Evolutionary conservation across 23 tunicate genomes (phyloP), one percentile per base, ranked within the genome.

Genomic region (Styela plicata): DNA sequence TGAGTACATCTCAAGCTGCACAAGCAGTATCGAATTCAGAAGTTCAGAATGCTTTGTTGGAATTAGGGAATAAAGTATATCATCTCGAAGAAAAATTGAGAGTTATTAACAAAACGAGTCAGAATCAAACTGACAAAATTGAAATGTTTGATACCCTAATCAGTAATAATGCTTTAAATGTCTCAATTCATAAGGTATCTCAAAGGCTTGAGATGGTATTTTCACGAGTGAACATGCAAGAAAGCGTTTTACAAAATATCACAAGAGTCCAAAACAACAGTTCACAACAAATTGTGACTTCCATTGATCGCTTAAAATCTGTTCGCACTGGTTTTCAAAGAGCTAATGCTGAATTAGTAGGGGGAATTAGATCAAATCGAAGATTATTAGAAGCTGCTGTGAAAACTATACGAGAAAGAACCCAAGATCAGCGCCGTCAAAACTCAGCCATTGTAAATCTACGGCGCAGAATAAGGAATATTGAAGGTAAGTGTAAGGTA

Each of bases 291-390:
- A 13, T 44, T 7, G 57, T 5, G 13, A 44, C 7, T 44, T 7
- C 13, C 13, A 44, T 5, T 44, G 57, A 5, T 71, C 34, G 77
- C 3, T 71, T 71, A 34, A 17, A 27, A 16, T 13, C 36, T 20
- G 34, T 71, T 5, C 24, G 36, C 24, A 19, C 34, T 31, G 77
- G 36, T 34, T 71, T 71, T 71, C 24, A 71, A 3, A 27, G 77
- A 32, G 77, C 77, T 31, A 34, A 71, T 32, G 37, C 77, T 2
- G 77, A 71, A 32, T 36, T 71, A 21, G 34, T 21, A 18, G 77
- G 77, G 7, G 77, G 77, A 31, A 71, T 71, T 3, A 27, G 77
- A 32, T 71, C 77, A 36, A 71, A 71, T 32, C 36, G 77, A 3
- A 27, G 35, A 71, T 18, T 71, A 34, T 36, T 71, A 22, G 77